Evolutionary conservation across 2,888 invertebrate genomes (phyloP).

Genomic region (Erebia aethiops): DNA sequence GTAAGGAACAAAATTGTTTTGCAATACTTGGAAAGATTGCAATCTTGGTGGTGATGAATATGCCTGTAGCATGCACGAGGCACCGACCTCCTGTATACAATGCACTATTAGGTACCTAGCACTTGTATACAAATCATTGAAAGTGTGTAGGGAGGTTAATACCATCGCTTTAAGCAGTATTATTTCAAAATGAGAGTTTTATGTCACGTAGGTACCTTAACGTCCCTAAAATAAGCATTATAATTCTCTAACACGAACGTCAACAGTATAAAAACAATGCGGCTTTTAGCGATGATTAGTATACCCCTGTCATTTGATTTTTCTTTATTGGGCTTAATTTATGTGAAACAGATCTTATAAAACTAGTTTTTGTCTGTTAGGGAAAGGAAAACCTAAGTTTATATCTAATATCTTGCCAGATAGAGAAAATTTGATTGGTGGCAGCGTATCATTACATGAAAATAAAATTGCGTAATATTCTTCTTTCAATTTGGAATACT

Average conservation of each 20-base stretch:
- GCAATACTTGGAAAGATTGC: conserved; percentile 24
- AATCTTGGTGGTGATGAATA: conserved; percentile 20
- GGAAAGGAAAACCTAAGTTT: too few relatives aligned
- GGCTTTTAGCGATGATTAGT: too few relatives aligned
- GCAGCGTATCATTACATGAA: not conserved
- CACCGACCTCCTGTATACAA: conserved; percentile 1
- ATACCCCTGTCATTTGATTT: too few relatives aligned
- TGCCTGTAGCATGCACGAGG: conserved; percentile 20
- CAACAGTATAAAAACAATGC: too few relatives aligned
- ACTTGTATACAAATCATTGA: not conserved
- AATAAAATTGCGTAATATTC: not conserved
- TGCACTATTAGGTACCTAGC: not conserved
- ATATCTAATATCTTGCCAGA: not conserved
- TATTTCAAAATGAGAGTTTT: too few relatives aligned
- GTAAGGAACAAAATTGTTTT: conserved; percentile 21
- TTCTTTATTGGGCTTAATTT: too few relatives aligned
- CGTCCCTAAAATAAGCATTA: too few relatives aligned
- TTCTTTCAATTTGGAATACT: not conserved
- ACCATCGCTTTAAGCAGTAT: too few relatives aligned
- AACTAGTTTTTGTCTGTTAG: too few relatives aligned
- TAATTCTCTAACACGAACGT: too few relatives aligned
- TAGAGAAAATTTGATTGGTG: not conserved
- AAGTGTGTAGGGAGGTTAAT: not conserved
- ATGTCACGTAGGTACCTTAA: too few relatives aligned
- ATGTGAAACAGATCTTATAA: too few relatives aligned